phyloP scores from a whole-genome alignment of 2,797 vertebrate species.

The Decapterus maruadsi region DNA sequence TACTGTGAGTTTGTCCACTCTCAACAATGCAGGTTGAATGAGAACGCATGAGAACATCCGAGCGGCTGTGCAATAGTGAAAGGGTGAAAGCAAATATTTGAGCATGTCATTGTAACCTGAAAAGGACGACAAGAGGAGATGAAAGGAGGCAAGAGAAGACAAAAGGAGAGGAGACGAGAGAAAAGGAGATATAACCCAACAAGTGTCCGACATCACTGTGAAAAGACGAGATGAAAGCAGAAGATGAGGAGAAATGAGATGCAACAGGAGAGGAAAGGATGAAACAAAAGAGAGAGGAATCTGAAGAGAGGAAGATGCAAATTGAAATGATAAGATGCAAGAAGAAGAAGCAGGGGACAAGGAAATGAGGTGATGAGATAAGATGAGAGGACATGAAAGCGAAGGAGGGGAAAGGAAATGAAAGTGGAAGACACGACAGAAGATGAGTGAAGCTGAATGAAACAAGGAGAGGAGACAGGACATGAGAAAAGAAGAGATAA shows the following conservation, averaged over 20 bases:
- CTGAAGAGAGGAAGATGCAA: no score
- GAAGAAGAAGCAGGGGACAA: no score
- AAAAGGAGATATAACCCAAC: not conserved
- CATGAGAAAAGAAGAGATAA: not conserved
- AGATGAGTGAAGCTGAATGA: not conserved
- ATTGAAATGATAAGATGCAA: no score
- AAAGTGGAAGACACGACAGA: not conserved
- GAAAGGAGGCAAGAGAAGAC: not conserved
- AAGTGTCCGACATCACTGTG: not conserved
- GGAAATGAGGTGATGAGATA: not conserved
- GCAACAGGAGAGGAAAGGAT: not conserved
- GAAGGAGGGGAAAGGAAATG: not conserved
- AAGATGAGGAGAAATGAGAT: not conserved
- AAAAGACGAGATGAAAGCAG: not conserved
- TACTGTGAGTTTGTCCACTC: constrained; percentile 24
- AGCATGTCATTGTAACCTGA: constrained; percentile 45
- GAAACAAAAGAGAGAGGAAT: not conserved
- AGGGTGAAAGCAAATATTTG: constrained; percentile 35
- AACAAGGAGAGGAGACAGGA: not conserved
- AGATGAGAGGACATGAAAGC: not conserved
- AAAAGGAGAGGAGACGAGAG: constrained; percentile 8
- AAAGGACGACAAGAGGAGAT: constrained; percentile 23
- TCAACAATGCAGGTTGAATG: constrained; percentile 12
- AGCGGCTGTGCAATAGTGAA: not conserved
- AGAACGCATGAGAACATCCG: constrained; percentile 1